Conservation (phyloP, 2,888 invertebrate species). For the Apeira syringaria region DNA sequence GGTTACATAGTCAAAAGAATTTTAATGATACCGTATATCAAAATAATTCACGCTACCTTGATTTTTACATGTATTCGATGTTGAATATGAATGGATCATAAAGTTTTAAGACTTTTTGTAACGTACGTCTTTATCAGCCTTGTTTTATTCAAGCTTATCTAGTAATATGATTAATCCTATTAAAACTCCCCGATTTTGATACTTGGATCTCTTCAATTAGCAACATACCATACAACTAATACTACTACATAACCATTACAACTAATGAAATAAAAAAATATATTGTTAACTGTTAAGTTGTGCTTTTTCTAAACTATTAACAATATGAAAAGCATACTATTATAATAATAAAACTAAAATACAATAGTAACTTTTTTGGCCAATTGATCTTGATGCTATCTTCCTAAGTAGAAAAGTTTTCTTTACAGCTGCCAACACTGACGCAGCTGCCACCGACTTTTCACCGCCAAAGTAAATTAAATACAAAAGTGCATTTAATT, state of each 20-base stretch:
- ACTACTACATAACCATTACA: too few species aligned
- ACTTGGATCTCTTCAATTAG: too few species aligned
- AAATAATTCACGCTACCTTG: constrained; percentile 51
- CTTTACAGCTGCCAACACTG: not conserved
- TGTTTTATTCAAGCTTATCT: constrained; percentile 8
- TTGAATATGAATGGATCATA: constrained; percentile 46
- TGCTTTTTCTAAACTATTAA: too few species aligned
- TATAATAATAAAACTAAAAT: too few species aligned
- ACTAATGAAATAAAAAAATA: too few species aligned
- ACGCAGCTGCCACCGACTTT: constrained; percentile 1
- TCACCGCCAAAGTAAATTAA: constrained; percentile 38
- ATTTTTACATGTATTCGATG: constrained; percentile 38
- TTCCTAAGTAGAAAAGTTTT: not conserved
- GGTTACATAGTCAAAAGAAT: constrained; percentile 37
- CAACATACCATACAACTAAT: too few species aligned
- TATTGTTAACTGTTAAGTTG: too few species aligned
- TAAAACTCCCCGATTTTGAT: too few species aligned
- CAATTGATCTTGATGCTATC: too few species aligned
- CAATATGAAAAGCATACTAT: too few species aligned
- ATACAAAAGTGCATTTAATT: constrained; percentile 48
- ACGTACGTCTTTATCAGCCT: constrained; percentile 38
- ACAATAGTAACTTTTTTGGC: too few species aligned
- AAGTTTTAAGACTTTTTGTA: constrained; percentile 37
- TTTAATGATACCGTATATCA: constrained; percentile 49
- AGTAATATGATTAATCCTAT: too few species aligned